Evolutionary conservation across 2,113 vertebrate species (phyloP).

Genomic region (Scomber japonicus): DNA sequence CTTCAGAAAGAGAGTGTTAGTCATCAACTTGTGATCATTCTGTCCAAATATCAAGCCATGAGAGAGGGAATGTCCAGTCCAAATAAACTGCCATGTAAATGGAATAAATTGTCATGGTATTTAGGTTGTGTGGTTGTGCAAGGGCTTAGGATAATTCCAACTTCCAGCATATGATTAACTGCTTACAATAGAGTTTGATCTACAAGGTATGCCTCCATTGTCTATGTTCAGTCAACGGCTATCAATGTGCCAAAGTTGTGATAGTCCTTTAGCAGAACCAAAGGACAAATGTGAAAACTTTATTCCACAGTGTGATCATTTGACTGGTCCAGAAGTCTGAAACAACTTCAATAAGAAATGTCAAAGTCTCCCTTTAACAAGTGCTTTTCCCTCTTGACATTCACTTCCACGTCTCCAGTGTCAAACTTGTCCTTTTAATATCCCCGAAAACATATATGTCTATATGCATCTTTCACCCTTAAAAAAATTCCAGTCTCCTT

Average conservation of each 20-base stretch:
- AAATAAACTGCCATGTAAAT: too few relatives aligned
- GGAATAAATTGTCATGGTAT: too few relatives aligned
- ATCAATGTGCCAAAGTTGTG: background rate
- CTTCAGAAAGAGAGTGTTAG: too few relatives aligned
- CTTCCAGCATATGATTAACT: too few relatives aligned
- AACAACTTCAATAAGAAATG: constrained; percentile 34
- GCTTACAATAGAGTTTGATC: too few relatives aligned
- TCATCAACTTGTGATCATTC: too few relatives aligned
- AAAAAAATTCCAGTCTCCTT: constrained; percentile 58
- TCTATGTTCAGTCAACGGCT: background rate
- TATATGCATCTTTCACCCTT: constrained; percentile 53
- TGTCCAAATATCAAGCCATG: too few relatives aligned
- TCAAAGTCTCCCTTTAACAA: constrained; percentile 37
- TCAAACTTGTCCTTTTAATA: constrained; percentile 63
- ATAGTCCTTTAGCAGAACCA: background rate
- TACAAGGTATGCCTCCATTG: too few relatives aligned
- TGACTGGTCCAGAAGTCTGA: constrained; percentile 6
- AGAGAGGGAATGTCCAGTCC: too few relatives aligned
- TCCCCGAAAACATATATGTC: constrained; percentile 37
- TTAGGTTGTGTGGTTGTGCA: too few relatives aligned
- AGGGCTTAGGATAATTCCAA: too few relatives aligned
- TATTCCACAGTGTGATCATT: constrained; percentile 17
- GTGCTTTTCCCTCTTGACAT: constrained; percentile 31
- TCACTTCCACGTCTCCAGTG: constrained; percentile 22
- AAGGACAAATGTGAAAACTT: constrained; percentile 23